Evolutionary conservation across 2,888 invertebrate genomes (phyloP).

Genomic region (Melanophora roralis): DNA sequence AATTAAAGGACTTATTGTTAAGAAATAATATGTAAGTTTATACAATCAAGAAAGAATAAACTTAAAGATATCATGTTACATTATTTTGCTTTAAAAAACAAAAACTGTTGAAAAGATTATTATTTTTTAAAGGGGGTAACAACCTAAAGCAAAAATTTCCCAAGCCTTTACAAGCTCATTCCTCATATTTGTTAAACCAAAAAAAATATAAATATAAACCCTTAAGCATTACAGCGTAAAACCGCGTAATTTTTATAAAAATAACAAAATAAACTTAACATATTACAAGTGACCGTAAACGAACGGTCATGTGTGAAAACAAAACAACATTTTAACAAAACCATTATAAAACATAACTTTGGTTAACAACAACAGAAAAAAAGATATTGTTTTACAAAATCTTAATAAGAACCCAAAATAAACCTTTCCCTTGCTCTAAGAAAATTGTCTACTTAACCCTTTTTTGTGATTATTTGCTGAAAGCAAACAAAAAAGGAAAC

Average conservation of each 20-base stretch:
- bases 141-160: background rate
- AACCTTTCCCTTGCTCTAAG: constrained; percentile 32
- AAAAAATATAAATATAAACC: constrained; percentile 57
- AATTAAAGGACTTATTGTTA: no score
- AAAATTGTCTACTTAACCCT: background rate
- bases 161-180: background rate
- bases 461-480: constrained; percentile 16
- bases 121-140: background rate
- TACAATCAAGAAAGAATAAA: no score
- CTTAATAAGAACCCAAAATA: constrained; percentile 35
- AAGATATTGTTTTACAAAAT: constrained; percentile 56
- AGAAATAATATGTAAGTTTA: no score
- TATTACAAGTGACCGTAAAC: constrained; percentile 59
- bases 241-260: constrained; percentile 61
- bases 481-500: constrained; percentile 8
- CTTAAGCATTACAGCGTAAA: constrained; percentile 62
- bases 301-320: constrained; percentile 52
- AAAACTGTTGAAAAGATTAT: no score
- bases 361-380: constrained; percentile 51
- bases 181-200: constrained; percentile 37
- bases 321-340: constrained; percentile 30
- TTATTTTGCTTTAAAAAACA: no score
- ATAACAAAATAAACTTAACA: constrained; percentile 43
- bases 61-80: no score
- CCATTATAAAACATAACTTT: constrained; percentile 56